Base-by-base conservation (phyloP, 2,113 vertebrate species). In the Mobula hypostoma region DNA sequence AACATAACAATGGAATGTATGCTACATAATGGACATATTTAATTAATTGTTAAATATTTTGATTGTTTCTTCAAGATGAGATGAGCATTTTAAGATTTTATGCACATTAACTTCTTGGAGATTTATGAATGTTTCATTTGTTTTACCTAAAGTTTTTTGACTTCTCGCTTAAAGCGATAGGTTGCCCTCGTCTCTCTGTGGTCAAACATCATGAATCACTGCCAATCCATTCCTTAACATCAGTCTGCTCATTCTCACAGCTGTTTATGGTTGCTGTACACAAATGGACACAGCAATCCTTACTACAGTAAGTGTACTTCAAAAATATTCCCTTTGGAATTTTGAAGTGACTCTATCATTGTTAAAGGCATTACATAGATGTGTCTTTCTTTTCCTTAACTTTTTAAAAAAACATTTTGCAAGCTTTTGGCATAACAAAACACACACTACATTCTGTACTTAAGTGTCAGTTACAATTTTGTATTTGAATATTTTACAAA, bases 11-110 rank as follows among this genome's bases (percentile, higher is more conserved):
- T 95, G 94, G 95, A 96, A 94, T 96, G 95, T 96, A 94, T 95
- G 95, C 95, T 96, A 95, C 95, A 94, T 96, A 95, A 94, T 95
- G 96, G 95, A 95, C 94, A 95, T 95, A 95, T 95, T 96, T 95
- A 95, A 94, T 79, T 95, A 94, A 93, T 92, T 96, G 90, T 95
- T 95, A 95, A 95, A 96, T 95, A 95, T 94, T 95, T 95, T 79
- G 94, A 94, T 95, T 61, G 95, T 94, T 95, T 94, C 63, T 94
- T 74, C 32, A 21, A 72, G 90, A 48, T 14, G 21, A 40, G 66
- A 11, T 66, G 68, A 68, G 68, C 63, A 93, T 48, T 82, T 70
- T 93, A 74, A 74, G 15, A 74, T 74, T 93, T 74, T 93, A 93
- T 14, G 68, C 90, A 93, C 90, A 74, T 93, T 93, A 48, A 72